Conservation (phyloP, 2,113 vertebrate species). For the Piaya cayana region DNA sequence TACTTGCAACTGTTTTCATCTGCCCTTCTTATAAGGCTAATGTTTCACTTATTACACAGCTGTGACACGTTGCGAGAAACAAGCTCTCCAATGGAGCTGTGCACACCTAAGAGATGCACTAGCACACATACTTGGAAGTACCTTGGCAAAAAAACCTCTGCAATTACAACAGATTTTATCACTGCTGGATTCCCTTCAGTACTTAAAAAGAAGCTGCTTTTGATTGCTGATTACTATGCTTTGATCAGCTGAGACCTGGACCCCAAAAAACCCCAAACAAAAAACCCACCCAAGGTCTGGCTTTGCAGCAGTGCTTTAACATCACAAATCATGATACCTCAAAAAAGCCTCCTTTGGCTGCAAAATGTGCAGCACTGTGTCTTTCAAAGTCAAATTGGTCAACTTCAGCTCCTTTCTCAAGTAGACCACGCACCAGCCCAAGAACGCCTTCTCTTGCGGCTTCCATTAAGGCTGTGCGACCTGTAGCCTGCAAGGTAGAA, state of each 20-base stretch:
- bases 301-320: background rate
- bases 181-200: background rate
- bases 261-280: background rate
- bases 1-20: background rate
- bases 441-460: constrained; percentile 79
- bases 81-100: background rate
- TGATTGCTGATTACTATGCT: background rate
- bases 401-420: constrained; percentile 83
- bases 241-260: background rate
- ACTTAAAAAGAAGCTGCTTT: background rate
- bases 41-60: background rate
- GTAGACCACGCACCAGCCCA: constrained; percentile 81
- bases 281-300: background rate
- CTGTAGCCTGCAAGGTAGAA: constrained; percentile 78
- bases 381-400: constrained; percentile 80
- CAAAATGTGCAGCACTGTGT: constrained; percentile 85
- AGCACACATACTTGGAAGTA: background rate
- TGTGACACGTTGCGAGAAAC: background rate
- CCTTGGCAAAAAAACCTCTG: background rate
- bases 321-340: constrained; percentile 74
- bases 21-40: background rate
- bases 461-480: constrained; percentile 90
- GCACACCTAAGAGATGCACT: background rate
- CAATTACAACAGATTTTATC: background rate
- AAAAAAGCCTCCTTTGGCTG: constrained; percentile 89